A percentile compares a stretch with the other conserved stretches of the same genome.
Evolutionary conservation across 2,113 vertebrate species (phyloP).

Genomic region (Dolichallabes microphthalmus): DNA sequence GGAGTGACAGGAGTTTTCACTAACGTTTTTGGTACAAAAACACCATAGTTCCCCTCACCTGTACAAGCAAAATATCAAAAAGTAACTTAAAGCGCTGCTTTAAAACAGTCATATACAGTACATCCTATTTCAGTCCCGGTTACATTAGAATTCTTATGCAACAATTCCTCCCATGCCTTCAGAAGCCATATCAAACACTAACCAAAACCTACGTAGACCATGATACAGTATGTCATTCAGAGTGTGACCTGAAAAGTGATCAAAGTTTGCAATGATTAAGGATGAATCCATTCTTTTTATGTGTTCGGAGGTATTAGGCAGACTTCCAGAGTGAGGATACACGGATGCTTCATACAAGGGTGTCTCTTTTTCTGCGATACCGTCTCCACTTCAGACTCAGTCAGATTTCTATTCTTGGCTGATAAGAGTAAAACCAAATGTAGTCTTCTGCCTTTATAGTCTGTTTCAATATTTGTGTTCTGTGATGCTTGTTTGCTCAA

Average conservation of each 20-base stretch:
- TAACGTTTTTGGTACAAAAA: too few species aligned
- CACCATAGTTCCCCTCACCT: too few species aligned
- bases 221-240: not conserved
- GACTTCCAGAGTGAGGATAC: not conserved
- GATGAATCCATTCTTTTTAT: not conserved
- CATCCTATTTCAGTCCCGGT: not conserved
- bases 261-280: constrained; percentile 9
- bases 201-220: not conserved
- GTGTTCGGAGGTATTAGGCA: not conserved
- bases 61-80: too few species aligned
- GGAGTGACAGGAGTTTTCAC: too few species aligned
- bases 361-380: not conserved
- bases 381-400: not conserved
- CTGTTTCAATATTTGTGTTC: not conserved
- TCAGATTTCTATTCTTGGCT: not conserved
- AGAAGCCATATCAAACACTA: not conserved
- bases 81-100: too few species aligned
- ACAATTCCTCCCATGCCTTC: not conserved
- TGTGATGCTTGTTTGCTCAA: not conserved
- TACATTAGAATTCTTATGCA: not conserved
- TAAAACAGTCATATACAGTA: not conserved
- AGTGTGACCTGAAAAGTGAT: constrained; percentile 2
- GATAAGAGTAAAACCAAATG: not conserved
- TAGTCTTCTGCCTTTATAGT: not conserved
- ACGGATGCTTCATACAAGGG: not conserved